A percentile compares a stretch with the other conserved stretches of the same genome.
These are phyloP conservation scores for Drosophila parabipectinata DNA, from an alignment of 1,140 invertebrate genomes.

Conservation along the genomic window DNA sequence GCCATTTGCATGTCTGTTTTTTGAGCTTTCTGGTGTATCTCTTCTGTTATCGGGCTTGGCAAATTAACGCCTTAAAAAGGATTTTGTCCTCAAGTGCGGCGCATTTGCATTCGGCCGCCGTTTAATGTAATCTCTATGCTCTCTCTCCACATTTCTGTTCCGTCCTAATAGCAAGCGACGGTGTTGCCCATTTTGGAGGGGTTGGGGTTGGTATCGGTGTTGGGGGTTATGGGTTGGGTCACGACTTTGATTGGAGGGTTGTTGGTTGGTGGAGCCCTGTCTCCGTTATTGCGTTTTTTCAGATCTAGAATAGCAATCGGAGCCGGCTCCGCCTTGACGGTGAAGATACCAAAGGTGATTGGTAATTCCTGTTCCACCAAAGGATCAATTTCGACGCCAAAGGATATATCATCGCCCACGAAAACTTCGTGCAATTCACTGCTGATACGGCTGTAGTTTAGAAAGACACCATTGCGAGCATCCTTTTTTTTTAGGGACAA, in stretches of 20 bases:
- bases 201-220: not conserved
- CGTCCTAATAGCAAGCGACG: not conserved
- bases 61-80: slow-evolving; percentile 6
- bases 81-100: not conserved
- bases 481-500: not conserved
- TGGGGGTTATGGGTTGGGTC: too few species aligned
- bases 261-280: not conserved
- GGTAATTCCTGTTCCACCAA: not conserved
- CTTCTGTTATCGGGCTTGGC: not conserved
- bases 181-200: not conserved
- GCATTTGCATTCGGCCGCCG: not conserved
- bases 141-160: not conserved
- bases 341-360: not conserved
- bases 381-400: not conserved
- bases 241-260: not conserved
- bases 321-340: slow-evolving; percentile 1
- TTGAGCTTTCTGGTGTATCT: not conserved
- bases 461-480: not conserved
- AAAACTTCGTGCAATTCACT: not conserved
- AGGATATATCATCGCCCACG: not conserved
- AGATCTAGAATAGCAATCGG: not conserved
- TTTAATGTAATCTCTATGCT: not conserved
- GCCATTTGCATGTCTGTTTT: not conserved
- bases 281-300: too few species aligned
- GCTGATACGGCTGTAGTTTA: slow-evolving; percentile 15